Base-by-base conservation (phyloP, 2,113 vertebrate genomes). In the Channa maculata region DNA sequence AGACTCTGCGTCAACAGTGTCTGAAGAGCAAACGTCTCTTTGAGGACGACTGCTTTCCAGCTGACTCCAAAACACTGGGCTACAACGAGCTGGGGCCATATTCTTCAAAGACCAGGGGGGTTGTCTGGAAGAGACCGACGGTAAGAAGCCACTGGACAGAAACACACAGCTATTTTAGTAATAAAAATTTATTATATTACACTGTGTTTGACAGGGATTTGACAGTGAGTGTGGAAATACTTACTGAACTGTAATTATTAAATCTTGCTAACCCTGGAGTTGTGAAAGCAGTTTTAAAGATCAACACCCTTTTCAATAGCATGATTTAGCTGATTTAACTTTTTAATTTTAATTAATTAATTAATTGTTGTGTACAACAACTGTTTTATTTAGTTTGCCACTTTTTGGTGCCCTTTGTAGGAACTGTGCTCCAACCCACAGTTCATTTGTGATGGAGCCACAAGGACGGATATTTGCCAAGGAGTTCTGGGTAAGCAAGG, bases 371-470 rank as follows among this genome's bases (percentile, higher is more conserved):
- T 24, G 24, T 24, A 24, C 24, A 24, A 24, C 24, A 24, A 24
- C 24, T 2, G 24, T 24, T 24, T 24, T 24, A 24, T 24, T 24
- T 24, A 24, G 24, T 24, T 24, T 24, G 24, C 24, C 24, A 24
- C 24, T 24, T 24, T 24, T 24, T 14, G 70, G 0, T 71, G 45
- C 49, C 39, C 59, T 39, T 75, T 81, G 57, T 83, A 98, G 97
- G 97, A 98, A 34, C 78, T 98, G 37, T 96, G 93, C 24, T 72
- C 92, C 52, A 89, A 91, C 61, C 95, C 96, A 5, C 90, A 94
- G 84, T 99, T 98, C 81, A 97, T 98, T 67, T 33, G 94, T 6
- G 93, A 92, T 65, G 97, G 96, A 89, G 96, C 97, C 66, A 97
- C 95, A 5, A 92, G 95, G 65, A 96, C 93, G 2, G 97, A 98